These are phyloP conservation scores for Halcyon malimbica DNA, from an alignment of 2,113 vertebrate genomes.

Conservation along the genomic window DNA sequence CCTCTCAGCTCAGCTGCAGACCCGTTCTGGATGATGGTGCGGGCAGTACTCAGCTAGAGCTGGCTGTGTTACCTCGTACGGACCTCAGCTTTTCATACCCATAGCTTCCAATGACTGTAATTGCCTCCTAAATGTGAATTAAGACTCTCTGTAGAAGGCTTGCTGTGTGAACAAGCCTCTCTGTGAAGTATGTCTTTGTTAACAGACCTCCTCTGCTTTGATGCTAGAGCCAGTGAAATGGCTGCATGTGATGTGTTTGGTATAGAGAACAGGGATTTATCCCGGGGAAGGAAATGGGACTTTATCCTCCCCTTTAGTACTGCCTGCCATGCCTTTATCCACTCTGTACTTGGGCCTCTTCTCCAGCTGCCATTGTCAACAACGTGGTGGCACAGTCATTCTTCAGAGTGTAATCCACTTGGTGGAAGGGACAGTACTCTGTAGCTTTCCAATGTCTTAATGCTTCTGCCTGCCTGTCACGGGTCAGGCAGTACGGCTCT, in stretches of 20 bases:
- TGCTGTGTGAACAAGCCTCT: neutral
- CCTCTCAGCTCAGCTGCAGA: neutral
- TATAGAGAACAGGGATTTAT: neutral
- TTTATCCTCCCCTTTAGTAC: neutral
- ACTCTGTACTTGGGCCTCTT: neutral
- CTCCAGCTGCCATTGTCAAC: neutral
- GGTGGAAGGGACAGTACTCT: neutral
- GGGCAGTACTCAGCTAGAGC: neutral
- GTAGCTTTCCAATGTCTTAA: neutral
- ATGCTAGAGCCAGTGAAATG: neutral
- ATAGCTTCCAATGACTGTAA: neutral
- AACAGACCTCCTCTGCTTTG: neutral
- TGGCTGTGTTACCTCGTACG: accelerated
- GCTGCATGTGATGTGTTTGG: neutral
- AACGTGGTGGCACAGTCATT: neutral
- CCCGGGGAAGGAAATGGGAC: neutral
- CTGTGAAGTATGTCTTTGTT: neutral
- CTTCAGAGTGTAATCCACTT: neutral
- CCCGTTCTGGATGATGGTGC: neutral
- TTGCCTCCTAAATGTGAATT: neutral
- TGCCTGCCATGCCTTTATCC: neutral
- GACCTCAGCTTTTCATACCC: neutral
- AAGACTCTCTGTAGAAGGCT: neutral
- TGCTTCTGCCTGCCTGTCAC: neutral
- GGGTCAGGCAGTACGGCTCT: neutral